Conservation (phyloP, 2,797 vertebrate genomes). For the Squalus acanthias region DNA sequence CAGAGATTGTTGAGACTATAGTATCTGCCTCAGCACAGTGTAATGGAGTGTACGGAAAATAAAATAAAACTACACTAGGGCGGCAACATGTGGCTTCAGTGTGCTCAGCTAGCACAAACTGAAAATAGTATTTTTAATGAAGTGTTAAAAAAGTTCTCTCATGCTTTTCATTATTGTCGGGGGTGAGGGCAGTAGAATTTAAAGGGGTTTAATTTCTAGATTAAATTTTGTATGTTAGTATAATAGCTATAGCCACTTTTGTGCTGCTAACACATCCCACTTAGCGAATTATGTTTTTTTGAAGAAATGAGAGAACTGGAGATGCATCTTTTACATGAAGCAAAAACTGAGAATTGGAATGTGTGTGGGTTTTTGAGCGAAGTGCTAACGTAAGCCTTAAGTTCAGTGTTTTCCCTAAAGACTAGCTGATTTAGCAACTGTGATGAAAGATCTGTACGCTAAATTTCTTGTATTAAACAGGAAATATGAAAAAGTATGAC, state of each 20-base stretch:
- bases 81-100: not conserved
- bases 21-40: not conserved
- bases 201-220: not conserved
- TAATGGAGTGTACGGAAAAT: not conserved
- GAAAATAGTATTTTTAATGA: not conserved
- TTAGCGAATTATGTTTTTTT: not conserved
- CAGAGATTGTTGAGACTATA: not conserved
- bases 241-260: not conserved
- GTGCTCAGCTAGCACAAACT: not conserved
- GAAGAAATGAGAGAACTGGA: not conserved
- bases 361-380: not conserved
- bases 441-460: not conserved
- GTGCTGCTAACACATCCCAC: not conserved
- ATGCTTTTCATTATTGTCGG: not conserved
- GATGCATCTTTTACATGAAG: not conserved
- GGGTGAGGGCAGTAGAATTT: not conserved
- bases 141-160: not conserved
- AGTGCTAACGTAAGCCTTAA: not conserved
- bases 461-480: not conserved
- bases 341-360: not conserved
- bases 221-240: not conserved
- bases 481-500: not conserved
- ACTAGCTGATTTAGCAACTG: constrained; percentile 22
- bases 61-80: constrained; percentile 18
- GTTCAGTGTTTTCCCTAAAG: not conserved